phyloP scores from a whole-genome alignment of 2,888 invertebrate species.

The Tenthredo mesomela region DNA sequence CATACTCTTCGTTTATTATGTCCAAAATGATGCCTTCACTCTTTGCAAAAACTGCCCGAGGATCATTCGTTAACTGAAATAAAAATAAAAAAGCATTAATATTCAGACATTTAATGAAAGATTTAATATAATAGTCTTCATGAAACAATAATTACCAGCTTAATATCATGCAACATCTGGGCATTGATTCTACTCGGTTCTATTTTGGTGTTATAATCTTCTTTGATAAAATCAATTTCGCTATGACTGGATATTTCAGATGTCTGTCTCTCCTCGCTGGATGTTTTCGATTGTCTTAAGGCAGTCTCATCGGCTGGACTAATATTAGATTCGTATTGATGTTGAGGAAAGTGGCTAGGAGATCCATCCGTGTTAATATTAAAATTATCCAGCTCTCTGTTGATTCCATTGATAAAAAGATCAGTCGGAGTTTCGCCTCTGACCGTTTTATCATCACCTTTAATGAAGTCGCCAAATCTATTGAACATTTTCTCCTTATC shows the following conservation, averaged over 20 bases:
- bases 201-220: slow-evolving; percentile 1
- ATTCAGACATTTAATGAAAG: not conserved
- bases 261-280: not conserved
- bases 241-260: not conserved
- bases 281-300: not conserved
- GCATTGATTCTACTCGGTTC: not conserved
- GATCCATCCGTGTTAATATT: not conserved
- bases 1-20: slow-evolving; percentile 65
- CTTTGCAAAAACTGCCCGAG: slow-evolving; percentile 61
- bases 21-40: slow-evolving; percentile 64
- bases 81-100: not conserved
- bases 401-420: not conserved
- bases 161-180: slow-evolving; percentile 38
- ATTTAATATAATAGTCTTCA: not conserved
- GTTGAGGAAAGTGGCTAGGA: not conserved
- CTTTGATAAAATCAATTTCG: not conserved
- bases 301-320: not conserved
- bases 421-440: not conserved
- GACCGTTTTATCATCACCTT: not conserved
- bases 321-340: not conserved
- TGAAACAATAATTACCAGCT: not conserved
- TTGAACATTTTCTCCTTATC: not conserved
- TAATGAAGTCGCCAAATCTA: not conserved
- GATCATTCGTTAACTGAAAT: slow-evolving; percentile 63
- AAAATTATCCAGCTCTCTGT: not conserved